These are phyloP conservation scores for Galbula dea DNA, from an alignment of 2,113 vertebrate genomes.

Conservation along the genomic window DNA sequence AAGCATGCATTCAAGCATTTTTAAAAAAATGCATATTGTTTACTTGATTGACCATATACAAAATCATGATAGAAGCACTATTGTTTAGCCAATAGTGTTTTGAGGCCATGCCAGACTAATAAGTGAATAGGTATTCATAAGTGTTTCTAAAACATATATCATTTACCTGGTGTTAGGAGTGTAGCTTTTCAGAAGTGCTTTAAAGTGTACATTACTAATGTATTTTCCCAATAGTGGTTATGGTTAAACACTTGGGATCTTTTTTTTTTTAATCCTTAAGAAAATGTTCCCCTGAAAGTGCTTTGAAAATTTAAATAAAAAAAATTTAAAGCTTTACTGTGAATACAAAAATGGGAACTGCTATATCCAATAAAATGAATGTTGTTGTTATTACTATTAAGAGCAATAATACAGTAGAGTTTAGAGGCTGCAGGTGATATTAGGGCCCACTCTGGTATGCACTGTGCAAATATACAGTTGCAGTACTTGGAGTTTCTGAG, in stretches of 20 bases:
- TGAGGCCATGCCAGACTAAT: slow-evolving; percentile 61
- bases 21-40: slow-evolving; percentile 60
- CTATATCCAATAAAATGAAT: slow-evolving; percentile 30
- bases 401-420: slow-evolving; percentile 19
- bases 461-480: slow-evolving; percentile 59
- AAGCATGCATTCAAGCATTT: slow-evolving; percentile 45
- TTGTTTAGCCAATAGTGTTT: slow-evolving; percentile 62
- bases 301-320: slow-evolving; percentile 32
- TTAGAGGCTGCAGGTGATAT: slow-evolving; percentile 49
- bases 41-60: slow-evolving; percentile 67
- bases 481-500: slow-evolving; percentile 11
- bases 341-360: slow-evolving; percentile 45
- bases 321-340: slow-evolving; percentile 39
- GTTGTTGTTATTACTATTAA: slow-evolving; percentile 63
- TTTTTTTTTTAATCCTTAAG: slow-evolving; percentile 45
- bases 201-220: slow-evolving; percentile 62
- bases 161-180: slow-evolving; percentile 69
- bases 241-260: slow-evolving; percentile 43
- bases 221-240: slow-evolving; percentile 64
- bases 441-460: slow-evolving; percentile 3
- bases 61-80: slow-evolving; percentile 61
- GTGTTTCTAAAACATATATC: slow-evolving; percentile 69
- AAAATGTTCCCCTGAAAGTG: slow-evolving; percentile 46
- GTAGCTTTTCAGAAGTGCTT: slow-evolving; percentile 66
- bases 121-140: slow-evolving; percentile 70